Evolutionary conservation across 1,140 invertebrate species (phyloP), one percentile per base, ranked within the genome.

Genomic region (Cotesia glomerata): DNA sequence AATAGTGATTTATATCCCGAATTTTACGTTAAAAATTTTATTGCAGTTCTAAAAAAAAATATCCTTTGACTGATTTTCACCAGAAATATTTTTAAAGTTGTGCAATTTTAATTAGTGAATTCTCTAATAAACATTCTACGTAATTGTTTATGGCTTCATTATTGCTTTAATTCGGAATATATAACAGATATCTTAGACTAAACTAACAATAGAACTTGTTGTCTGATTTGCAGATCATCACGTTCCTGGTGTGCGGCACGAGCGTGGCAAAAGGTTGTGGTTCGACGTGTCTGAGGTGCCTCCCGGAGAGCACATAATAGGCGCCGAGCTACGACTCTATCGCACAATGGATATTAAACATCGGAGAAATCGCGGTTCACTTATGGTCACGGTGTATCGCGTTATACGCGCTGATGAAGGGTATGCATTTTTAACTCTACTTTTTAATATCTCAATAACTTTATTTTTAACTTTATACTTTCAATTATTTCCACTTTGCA

Each of bases 251-350:
- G 88, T 94, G 36, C 89, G 95, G 2, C 95, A 97, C 79, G 94
- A 95, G 73, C 91, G 92, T 80, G 95, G 95, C 3, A 91, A 94
- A 78, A 90, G 94, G 52, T 90, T 97, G 13, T 98, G 94, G 94
- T 98, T 98, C 84, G 95, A 98, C 83, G 92, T 97, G 7, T 91
- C 92, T 4, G 95, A 97, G 79, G 91, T 97, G 5, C 91, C 94
- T 2, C 83, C 88, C 4, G 92, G 92, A 69, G 94, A 96, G 77
- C 90, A 90, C 5, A 90, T 97, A 16, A 91, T 97, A 35, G 92
- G 92, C 59, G 95, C 95, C 0, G 96, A 98, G 84, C 85, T 98
- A 11, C 88, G 95, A 51, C 86, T 98, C 1, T 97, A 93, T 83
- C 92, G 95, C 75, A 90, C 89, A 68, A 78, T 86, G 36, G 81